Conservation (phyloP, 2,797 vertebrate species). For the Linurgus olivaceus region DNA sequence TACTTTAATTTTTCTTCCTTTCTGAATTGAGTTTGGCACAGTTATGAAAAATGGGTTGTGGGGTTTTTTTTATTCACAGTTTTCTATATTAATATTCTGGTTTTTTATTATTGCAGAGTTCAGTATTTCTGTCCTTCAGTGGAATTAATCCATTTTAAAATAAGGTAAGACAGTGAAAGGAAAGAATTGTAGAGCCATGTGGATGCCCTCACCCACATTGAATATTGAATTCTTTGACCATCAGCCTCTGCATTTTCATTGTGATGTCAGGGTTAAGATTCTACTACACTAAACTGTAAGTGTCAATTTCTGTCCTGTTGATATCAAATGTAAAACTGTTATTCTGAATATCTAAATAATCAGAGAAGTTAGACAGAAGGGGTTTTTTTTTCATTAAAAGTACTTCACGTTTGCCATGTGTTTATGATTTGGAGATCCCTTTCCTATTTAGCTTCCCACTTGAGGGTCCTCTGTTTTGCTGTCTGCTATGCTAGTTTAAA, state of each 20-base stretch:
- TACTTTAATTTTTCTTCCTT: not conserved
- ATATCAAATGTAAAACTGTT: not conserved
- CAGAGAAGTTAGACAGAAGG: not conserved
- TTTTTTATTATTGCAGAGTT: not conserved
- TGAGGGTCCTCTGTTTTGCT: not conserved
- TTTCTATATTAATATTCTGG: not conserved
- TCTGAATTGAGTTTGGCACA: not conserved
- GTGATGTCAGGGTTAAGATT: not conserved
- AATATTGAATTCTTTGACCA: not conserved
- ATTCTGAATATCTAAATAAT: not conserved
- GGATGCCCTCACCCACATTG: not conserved
- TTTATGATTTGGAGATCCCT: not conserved
- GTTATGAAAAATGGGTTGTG: not conserved
- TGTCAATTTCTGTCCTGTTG: not conserved
- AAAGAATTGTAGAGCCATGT: not conserved
- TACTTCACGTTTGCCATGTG: not conserved
- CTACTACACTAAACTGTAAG: not conserved
- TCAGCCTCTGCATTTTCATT: not conserved
- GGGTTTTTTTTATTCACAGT: accelerated
- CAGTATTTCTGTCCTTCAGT: not conserved
- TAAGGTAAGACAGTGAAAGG: not conserved
- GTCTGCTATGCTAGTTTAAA: not conserved
- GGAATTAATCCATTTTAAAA: not conserved
- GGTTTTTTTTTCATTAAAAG: not conserved
- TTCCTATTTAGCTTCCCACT: not conserved